A percentile compares a stretch with the other conserved stretches of the same genome.
Conservation (phyloP, 1,140 invertebrate species). For the Thereuonema tuberculata region DNA sequence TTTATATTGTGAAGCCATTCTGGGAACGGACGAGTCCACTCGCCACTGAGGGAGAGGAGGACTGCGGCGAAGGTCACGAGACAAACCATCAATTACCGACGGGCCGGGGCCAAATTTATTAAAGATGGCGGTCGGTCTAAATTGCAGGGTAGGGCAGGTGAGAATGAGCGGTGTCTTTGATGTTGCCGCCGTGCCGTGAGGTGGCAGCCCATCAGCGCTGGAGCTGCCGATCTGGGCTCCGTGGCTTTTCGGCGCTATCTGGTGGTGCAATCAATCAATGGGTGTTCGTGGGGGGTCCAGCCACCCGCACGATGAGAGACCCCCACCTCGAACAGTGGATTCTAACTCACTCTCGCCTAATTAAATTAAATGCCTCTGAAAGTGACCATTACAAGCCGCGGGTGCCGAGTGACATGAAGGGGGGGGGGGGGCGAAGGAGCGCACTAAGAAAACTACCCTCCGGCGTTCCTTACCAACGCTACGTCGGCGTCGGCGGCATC, state of each 20-base stretch:
- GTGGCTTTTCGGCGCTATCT: not conserved
- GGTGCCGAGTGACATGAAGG: not conserved
- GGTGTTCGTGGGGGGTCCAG: not conserved
- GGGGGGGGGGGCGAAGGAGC: too few relatives aligned
- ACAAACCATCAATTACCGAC: slow-evolving; percentile 5
- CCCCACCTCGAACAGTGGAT: too few relatives aligned
- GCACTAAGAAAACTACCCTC: too few relatives aligned
- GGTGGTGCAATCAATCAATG: not conserved
- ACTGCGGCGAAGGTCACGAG: not conserved
- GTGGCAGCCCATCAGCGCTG: slow-evolving; percentile 6
- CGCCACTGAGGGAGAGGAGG: too few relatives aligned
- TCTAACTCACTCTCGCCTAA: too few relatives aligned
- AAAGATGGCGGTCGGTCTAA: not conserved
- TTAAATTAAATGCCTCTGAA: not conserved
- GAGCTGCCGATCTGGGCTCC: too few relatives aligned
- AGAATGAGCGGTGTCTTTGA: not conserved
- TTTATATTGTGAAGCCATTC: too few relatives aligned
- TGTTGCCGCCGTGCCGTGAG: not conserved
- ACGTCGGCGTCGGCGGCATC: not conserved
- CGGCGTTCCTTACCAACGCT: too few relatives aligned
- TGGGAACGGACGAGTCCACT: too few relatives aligned
- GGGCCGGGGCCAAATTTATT: not conserved
- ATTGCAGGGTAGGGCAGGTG: slow-evolving; percentile 1
- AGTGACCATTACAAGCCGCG: not conserved
- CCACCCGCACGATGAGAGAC: too few relatives aligned